phyloP scores from a whole-genome alignment of 2,888 invertebrate species.

The Campaea margaritaria region DNA sequence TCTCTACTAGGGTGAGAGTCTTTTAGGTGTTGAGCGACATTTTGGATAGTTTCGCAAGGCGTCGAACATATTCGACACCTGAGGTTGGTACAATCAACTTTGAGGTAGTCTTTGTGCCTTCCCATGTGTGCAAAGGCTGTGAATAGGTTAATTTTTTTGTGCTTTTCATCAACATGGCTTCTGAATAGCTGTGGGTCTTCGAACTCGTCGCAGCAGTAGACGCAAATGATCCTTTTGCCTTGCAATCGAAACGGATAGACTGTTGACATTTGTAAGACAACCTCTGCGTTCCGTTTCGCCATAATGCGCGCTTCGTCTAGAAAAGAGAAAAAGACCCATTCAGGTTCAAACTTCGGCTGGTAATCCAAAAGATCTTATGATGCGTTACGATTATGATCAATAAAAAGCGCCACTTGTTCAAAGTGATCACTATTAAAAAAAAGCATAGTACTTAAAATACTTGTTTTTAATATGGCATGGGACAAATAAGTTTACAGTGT shows the following conservation, averaged over 20 bases:
- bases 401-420: too few relatives aligned
- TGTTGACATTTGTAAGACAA: constrained; percentile 72
- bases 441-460: too few relatives aligned
- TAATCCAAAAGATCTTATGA: not conserved
- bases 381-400: too few relatives aligned
- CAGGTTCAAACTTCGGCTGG: constrained; percentile 19
- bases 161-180: constrained; percentile 61
- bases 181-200: constrained; percentile 65
- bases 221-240: constrained; percentile 67
- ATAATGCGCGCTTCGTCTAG: constrained; percentile 66
- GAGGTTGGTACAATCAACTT: constrained; percentile 69
- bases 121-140: constrained; percentile 70
- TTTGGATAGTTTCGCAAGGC: constrained; percentile 55
- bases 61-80: constrained; percentile 63
- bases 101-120: constrained; percentile 63
- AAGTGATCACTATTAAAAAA: too few relatives aligned
- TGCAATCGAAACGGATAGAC: constrained; percentile 74
- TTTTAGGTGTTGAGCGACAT: constrained; percentile 63
- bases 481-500: too few relatives aligned
- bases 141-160: constrained; percentile 61
- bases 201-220: constrained; percentile 73
- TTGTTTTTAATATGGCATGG: too few relatives aligned
- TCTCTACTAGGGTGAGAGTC: constrained; percentile 52
- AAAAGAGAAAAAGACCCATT: constrained; percentile 69
- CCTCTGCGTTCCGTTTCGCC: constrained; percentile 74